Base-by-base conservation (phyloP, 1,140 invertebrate genomes). In the roundworm (Caenorhabditis elegans) region DNA sequence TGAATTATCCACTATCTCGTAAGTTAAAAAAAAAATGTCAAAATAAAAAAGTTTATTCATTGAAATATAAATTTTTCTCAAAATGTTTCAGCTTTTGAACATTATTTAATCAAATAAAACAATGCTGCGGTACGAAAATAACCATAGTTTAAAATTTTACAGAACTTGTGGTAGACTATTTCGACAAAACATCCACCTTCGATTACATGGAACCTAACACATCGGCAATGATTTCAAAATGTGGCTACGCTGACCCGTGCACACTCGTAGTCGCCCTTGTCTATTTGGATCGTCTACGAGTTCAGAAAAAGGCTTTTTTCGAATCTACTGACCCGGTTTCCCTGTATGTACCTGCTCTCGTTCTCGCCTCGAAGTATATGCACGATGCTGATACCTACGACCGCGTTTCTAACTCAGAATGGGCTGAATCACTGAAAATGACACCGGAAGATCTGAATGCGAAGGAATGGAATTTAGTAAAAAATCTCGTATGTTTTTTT, bases 151-250 rank as follows among this genome's bases (percentile, higher is more conserved):
- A 43, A 5, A 43, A 31, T 85, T 79, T 47, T 87, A 78, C 65
- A 88, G 87, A 88, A 75, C 78, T 88, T 60, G 82, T 87, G 36
- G 83, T 87, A 1, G 83, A 88, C 24, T 88, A 88, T 55, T 88
- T 88, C 48, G 82, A 88, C 47, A 82, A 76, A 26, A 39, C 76
- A 76, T 76, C 28, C 24, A 65, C 86, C 26, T 86, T 76, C 60
- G 87, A 88, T 49, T 86, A 81, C 46, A 31, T 88, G 77, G 80
- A 86, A 46, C 82, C 79, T 17, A 75, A 82, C 51, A 85, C 51
- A 22, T 83, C 81, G 10, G 53, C 82, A 11, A 78, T 60, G 26
- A 83, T 83, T 34, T 83, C 82, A 1, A 51, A 60, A 24, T 43
- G 46, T 19, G 70, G 84, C 5, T 85, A 51, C 46, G 55, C 88